phyloP scores from a whole-genome alignment of 2,113 vertebrate genomes.

The Plotosus lineatus region DNA sequence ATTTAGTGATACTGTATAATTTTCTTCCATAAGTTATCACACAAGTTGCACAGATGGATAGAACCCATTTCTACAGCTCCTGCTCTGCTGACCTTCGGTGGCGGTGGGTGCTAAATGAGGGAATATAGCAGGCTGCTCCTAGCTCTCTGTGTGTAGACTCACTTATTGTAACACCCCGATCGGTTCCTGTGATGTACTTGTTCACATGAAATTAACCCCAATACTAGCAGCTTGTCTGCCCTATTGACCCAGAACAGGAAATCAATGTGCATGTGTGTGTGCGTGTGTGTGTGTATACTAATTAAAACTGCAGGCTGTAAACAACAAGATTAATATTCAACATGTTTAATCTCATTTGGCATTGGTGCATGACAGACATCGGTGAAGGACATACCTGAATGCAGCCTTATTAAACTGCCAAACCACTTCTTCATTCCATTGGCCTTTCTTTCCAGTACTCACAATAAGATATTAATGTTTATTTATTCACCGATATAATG shows the following conservation, averaged over 20 bases:
- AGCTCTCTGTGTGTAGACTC: not conserved
- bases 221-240: not conserved
- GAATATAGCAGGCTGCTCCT: not conserved
- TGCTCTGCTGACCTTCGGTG: too few relatives aligned
- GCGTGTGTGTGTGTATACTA: not conserved
- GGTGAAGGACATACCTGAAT: constrained; percentile 7
- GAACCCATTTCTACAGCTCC: too few relatives aligned
- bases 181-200: not conserved
- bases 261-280: not conserved
- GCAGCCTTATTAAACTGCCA: not conserved
- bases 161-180: not conserved
- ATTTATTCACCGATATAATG: not conserved
- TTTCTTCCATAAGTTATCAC: too few relatives aligned
- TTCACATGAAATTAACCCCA: not conserved
- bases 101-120: too few relatives aligned
- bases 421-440: not conserved
- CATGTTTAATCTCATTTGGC: not conserved
- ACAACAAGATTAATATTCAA: constrained; percentile 11
- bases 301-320: constrained; percentile 9
- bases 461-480: not conserved
- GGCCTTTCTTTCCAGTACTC: not conserved
- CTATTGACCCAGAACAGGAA: constrained; percentile 20
- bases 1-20: too few relatives aligned
- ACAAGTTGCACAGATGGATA: too few relatives aligned
- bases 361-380: not conserved